Percentiles rank a stretch among this genome's conserved stretches.
These are phyloP conservation scores for Triplophysa rosa DNA, from an alignment of 2,113 vertebrate genomes.

Conservation along the genomic window DNA sequence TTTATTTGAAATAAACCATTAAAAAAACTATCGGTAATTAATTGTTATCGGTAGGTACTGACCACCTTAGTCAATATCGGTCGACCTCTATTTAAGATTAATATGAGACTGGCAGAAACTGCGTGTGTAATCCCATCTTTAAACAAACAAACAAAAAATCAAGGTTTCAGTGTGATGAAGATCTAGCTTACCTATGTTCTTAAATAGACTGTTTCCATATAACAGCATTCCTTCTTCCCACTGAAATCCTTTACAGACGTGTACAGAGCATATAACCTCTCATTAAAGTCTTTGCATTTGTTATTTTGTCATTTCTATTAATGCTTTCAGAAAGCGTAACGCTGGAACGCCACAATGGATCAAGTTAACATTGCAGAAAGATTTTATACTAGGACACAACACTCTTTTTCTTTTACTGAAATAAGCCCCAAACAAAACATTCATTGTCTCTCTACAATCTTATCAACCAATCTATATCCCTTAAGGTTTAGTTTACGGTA, in stretches of 20 bases:
- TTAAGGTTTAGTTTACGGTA: conserved; percentile 16
- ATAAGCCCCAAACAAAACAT: conserved; percentile 22
- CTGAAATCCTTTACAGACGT: conserved; percentile 31
- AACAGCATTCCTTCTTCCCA: conserved; percentile 27
- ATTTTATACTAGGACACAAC: background rate
- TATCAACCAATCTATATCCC: conserved; percentile 21
- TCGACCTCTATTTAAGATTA: no score
- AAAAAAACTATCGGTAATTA: no score
- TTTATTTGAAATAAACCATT: no score
- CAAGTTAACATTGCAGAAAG: conserved; percentile 6
- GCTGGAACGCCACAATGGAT: background rate
- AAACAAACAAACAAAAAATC: background rate
- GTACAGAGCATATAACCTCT: background rate
- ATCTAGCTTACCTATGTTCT: conserved; percentile 24
- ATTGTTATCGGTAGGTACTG: no score
- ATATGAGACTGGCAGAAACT: no score
- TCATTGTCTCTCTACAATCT: conserved; percentile 16
- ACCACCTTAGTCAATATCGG: no score
- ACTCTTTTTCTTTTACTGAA: background rate
- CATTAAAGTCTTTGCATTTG: conserved; percentile 1
- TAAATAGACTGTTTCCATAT: conserved; percentile 17
- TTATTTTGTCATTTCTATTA: conserved; percentile 1
- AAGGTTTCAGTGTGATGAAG: background rate
- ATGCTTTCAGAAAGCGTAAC: background rate
- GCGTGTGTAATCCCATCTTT: no score